Conservation (phyloP, 2,797 vertebrate species). For the Melanotaenia nigrans region DNA sequence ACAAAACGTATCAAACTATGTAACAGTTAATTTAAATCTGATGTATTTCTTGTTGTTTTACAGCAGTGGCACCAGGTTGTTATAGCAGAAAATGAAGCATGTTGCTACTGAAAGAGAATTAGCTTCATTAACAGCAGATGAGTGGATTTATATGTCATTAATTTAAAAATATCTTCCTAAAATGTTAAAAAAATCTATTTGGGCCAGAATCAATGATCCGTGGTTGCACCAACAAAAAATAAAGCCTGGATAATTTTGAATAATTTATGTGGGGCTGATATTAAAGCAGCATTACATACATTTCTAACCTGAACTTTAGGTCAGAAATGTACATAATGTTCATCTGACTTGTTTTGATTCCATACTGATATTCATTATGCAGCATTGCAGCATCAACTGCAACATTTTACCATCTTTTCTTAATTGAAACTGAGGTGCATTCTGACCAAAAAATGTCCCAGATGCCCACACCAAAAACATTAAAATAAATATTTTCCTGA, state of each 20-base stretch:
- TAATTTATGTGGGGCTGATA: not conserved
- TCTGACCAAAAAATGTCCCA: too few species aligned
- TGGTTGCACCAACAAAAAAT: not conserved
- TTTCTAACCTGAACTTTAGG: too few species aligned
- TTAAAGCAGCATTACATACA: too few species aligned
- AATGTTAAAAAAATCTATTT: not conserved
- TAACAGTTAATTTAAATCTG: constrained; percentile 50
- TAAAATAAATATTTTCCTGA: too few species aligned
- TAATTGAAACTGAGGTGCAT: too few species aligned
- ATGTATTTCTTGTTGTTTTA: constrained; percentile 32
- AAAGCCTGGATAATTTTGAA: not conserved
- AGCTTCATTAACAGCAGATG: too few species aligned
- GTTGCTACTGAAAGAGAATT: not conserved
- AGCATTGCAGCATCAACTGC: too few species aligned
- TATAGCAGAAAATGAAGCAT: not conserved
- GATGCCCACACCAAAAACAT: too few species aligned
- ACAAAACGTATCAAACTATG: constrained; percentile 41
- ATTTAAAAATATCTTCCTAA: not conserved
- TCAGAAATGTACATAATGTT: too few species aligned
- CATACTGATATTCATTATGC: too few species aligned
- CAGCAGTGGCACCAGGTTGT: constrained; percentile 4
- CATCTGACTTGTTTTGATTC: too few species aligned
- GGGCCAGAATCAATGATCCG: not conserved
- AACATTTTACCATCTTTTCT: too few species aligned
- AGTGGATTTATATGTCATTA: not conserved